Evolutionary conservation across 2,113 vertebrate genomes (phyloP).

Genomic region (Passer domesticus): DNA sequence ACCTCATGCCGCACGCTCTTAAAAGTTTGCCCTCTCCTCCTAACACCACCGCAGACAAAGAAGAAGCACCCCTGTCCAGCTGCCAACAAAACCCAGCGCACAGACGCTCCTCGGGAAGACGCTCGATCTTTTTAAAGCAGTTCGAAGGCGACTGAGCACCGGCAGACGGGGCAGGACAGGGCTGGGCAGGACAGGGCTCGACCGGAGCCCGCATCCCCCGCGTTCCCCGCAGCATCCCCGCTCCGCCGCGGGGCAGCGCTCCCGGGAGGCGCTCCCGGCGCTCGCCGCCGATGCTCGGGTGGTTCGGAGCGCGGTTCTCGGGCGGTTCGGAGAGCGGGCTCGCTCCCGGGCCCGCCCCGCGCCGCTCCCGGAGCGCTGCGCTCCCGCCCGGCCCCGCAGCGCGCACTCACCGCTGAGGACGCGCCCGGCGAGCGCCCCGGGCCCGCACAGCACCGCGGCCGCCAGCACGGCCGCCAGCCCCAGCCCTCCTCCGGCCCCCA

Average conservation of each 20-base stretch:
- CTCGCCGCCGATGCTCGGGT: neutral
- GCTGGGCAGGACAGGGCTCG: no score
- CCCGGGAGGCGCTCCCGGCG: neutral
- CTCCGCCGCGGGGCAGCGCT: neutral
- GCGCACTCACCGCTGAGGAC: conserved; percentile 76
- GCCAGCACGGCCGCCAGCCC: conserved; percentile 19
- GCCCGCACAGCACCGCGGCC: conserved; percentile 49
- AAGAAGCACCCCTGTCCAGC: fast-evolving
- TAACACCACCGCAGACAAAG: neutral
- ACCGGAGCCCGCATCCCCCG: neutral
- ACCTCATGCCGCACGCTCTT: neutral
- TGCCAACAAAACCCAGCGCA: neutral
- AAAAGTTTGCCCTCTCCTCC: neutral
- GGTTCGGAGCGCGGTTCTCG: no score
- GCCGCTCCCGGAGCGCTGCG: neutral
- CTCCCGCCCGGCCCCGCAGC: neutral
- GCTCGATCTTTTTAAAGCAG: fast-evolving
- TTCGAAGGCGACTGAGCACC: fast-evolving
- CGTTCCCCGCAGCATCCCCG: neutral
- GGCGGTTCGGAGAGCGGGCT: no score
- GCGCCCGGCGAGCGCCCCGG: conserved; percentile 53
- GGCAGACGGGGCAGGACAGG: neutral
- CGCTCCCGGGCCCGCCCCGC: neutral
- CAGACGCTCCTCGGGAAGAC: neutral
- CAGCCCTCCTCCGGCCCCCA: neutral